These are phyloP conservation scores for Aporophyla lueneburgensis DNA, from an alignment of 2,888 invertebrate species.

Conservation along the genomic window DNA sequence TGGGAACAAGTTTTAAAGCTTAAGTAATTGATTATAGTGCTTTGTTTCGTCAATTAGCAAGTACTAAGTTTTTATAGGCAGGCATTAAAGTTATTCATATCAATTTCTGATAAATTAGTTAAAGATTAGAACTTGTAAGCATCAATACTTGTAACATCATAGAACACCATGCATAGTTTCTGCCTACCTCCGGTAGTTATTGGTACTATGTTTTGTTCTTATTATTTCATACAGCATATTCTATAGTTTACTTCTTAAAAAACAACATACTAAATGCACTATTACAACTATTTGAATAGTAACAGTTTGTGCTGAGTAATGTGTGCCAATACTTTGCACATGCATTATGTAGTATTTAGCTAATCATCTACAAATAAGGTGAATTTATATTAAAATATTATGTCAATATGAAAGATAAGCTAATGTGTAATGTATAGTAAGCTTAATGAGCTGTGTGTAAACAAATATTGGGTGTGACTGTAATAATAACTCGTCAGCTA, in stretches of 20 bases:
- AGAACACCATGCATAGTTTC: not conserved
- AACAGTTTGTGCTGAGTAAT: conserved; percentile 34
- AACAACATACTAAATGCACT: not conserved
- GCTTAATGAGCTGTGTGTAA: conserved; percentile 43
- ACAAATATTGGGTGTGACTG: conserved; percentile 41
- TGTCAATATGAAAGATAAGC: conserved; percentile 62
- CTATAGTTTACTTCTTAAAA: not conserved
- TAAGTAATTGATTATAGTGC: not conserved
- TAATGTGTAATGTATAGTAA: conserved; percentile 50
- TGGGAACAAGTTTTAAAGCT: conserved; percentile 13
- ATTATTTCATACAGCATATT: not conserved
- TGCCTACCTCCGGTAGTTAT: no score
- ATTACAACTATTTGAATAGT: not conserved
- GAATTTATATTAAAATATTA: conserved; percentile 55
- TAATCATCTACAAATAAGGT: conserved; percentile 52
- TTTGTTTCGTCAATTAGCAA: not conserved
- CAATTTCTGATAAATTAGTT: conserved; percentile 6
- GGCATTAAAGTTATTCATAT: not conserved
- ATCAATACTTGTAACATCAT: no score
- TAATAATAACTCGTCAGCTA: conserved; percentile 21
- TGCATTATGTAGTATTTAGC: conserved; percentile 38
- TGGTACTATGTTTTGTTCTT: not conserved
- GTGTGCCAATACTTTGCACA: conserved; percentile 28
- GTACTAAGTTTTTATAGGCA: conserved; percentile 11
- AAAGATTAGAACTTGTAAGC: not conserved